Base-by-base conservation (phyloP, 2,797 vertebrate species). In the Cirrhinus mrigala region DNA sequence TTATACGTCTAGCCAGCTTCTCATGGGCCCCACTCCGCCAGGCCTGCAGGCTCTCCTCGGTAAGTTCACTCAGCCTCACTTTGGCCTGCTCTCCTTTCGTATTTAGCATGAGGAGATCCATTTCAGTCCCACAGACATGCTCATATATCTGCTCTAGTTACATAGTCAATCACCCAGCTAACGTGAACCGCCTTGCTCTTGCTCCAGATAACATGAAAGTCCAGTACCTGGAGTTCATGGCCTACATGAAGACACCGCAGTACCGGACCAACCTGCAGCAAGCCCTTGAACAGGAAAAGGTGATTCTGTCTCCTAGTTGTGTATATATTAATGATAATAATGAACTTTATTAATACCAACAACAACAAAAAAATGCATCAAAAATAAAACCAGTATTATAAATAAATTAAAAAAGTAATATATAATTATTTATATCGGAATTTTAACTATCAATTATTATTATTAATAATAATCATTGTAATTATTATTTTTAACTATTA, bases 181-280 rank as follows among this genome's bases (percentile, higher is more conserved):
- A 37, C 20, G 1, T 78, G 2, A 68, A 40, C 29, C 0, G 1
- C 14, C 66, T 85, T 10, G 3, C 68, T 37, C 44, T 1, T 78
- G 87, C 66, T 87, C 24, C 76, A 99, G 98, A 99, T 92, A 99
- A 97, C 83, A 96, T 99, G 90, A 99, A 97, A 96, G 95, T 98
- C 83, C 98, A 99, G 88, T 99, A 99, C 93, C 91, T 99, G 91
- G 98, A 99, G 94, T 99, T 99, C 91, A 96, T 99, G 97, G 92
- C 96, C 0, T 96, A 99, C 90, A 99, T 99, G 92, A 99, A 98
- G 95, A 99, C 97, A 2, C 97, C 98, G 86, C 98, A 98, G 91
- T 99, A 99, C 91, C 97, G 96, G 89, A 96, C 96, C 87, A 97
- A 94, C 89, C 92, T 99, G 86, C 98, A 99, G 94, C 97, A 98